Evolutionary conservation across 1,140 invertebrate species (phyloP).

Genomic region (Penaeus indicus): DNA sequence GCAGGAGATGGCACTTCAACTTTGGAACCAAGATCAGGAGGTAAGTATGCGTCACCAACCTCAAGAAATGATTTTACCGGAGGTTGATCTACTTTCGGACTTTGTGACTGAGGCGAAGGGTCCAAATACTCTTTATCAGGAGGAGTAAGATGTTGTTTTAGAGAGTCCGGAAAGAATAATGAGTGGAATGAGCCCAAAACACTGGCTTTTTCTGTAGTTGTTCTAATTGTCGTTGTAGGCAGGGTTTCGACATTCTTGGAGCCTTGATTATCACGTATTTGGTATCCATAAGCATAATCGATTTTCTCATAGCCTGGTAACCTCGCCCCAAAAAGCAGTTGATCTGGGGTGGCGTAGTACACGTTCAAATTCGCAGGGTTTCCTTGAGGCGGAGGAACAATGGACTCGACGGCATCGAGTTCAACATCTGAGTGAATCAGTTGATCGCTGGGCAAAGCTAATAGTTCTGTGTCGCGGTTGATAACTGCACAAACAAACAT

Average conservation of each 20-base stretch:
- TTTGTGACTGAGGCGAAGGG: not conserved
- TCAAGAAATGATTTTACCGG: not conserved
- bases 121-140: not conserved
- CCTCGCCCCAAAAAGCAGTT: conserved; percentile 4
- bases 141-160: not conserved
- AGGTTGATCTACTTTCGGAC: not conserved
- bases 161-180: not conserved
- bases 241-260: not conserved
- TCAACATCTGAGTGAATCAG: not conserved
- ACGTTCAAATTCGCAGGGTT: not conserved
- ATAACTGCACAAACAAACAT: conserved; percentile 12
- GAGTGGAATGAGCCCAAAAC: not conserved
- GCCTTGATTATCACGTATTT: not conserved
- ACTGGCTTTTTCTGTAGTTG: not conserved
- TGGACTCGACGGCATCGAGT: not conserved
- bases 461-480: conserved; percentile 8
- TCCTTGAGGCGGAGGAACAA: not conserved
- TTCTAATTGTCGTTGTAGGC: not conserved
- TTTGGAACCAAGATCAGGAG: not conserved
- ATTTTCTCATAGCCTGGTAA: conserved; percentile 5
- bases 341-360: not conserved
- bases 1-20: not conserved
- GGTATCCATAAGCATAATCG: conserved; percentile 5
- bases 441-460: conserved; percentile 5
- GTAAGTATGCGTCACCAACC: not conserved